Conservation (phyloP, 2,797 vertebrate genomes). For the Pachyuromys duprasi region DNA sequence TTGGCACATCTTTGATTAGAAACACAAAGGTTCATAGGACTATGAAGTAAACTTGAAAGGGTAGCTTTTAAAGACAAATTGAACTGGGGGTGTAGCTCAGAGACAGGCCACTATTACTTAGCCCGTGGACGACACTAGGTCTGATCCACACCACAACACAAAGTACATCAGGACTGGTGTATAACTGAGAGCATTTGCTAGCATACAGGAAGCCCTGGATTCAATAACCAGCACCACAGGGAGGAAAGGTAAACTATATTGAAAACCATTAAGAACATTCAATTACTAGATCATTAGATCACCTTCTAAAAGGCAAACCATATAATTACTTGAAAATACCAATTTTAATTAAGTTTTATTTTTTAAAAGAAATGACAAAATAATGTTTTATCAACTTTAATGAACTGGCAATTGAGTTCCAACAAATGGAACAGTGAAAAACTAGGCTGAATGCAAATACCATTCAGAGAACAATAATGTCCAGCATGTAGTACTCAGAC, state of each 20-base stretch:
- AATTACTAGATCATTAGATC: background rate
- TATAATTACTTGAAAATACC: background rate
- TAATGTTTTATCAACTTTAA: conserved; percentile 46
- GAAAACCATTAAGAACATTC: conserved; percentile 15
- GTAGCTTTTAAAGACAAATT: background rate
- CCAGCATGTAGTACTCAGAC: background rate
- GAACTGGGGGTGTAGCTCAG: background rate
- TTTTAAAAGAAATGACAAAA: conserved; percentile 40
- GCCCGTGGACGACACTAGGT: background rate
- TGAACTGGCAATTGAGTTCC: background rate
- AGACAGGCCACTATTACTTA: background rate
- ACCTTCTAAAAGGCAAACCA: background rate
- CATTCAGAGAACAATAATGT: conserved; percentile 29
- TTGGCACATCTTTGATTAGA: background rate
- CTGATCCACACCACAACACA: background rate
- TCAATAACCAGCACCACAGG: background rate
- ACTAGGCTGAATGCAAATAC: background rate
- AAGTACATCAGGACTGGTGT: background rate
- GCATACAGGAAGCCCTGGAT: background rate
- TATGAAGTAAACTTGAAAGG: background rate
- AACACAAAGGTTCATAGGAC: background rate
- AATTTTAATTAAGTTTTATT: background rate
- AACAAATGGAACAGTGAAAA: conserved; percentile 34
- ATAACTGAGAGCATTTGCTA: background rate
- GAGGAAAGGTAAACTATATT: background rate